Evolutionary conservation across 2,888 invertebrate genomes (phyloP), one percentile per base, ranked within the genome.

Genomic region (Drymonia ruficornis): DNA sequence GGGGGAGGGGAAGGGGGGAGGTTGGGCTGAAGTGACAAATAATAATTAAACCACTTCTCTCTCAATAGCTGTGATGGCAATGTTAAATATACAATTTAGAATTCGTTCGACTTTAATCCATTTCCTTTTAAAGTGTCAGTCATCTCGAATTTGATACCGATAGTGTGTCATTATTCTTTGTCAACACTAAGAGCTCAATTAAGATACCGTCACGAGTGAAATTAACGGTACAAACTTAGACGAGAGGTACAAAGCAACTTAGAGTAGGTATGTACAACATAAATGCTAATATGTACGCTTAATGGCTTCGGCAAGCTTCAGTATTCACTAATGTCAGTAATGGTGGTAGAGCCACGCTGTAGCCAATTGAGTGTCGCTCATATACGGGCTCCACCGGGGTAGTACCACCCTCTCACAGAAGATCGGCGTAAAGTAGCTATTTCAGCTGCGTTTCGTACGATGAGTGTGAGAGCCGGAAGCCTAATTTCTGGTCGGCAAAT

Each of bases 101-200:
- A 53, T 49, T 60, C 67, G 63, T 52, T 52, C 56, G 56, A 60
- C 61, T 67, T 67, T 62, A 66, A 69, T 76, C 65, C 56, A 61
- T 70, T 68, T 64, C 54, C 53, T 50, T 18, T 28, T 53, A 63
- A 81, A 80, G 73, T 77, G 76, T 63, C 77, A 65, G 44, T 53
- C 65, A 68, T 73, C 69, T 68, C 55, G 56, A 58, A 70, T 72
- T 63, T 66, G 78, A 78, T 81, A 70, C 65, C 72, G 72, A 78
- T 80, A 80, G 64, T 64, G 61, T 67, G 69, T 73, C 71, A 83
- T 84, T 81, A 82, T 72, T 84, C 81, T 80, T 83, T 82, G 82
- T 86, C 83, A 78, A 76, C 78, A 67, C 70, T 85, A 85, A 84
- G 81, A 84, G 80, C 84, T 84, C 80, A 84, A 85, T 85, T 84